These are phyloP conservation scores for Meta bourneti DNA, from an alignment of 2,888 invertebrate species.

Conservation along the genomic window DNA sequence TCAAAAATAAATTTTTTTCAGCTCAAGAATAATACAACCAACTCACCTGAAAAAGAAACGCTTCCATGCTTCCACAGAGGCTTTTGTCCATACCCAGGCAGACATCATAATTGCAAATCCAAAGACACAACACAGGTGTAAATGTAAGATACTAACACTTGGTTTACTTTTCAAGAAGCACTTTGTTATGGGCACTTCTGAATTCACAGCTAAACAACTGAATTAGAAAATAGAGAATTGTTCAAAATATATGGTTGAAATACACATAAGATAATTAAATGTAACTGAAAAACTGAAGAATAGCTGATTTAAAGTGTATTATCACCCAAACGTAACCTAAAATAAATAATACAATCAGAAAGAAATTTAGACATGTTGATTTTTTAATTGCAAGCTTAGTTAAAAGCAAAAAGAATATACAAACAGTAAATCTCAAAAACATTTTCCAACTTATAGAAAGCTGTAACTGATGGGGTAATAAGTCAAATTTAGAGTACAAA, in stretches of 20 bases:
- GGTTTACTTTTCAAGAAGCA: constrained; percentile 84
- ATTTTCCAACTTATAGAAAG: too few species aligned
- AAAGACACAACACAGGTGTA: constrained; percentile 91
- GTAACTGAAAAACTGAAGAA: too few species aligned
- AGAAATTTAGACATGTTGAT: too few species aligned
- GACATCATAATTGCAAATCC: constrained; percentile 93
- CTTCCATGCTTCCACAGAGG: constrained; percentile 91
- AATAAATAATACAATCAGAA: background rate
- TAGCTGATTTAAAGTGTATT: background rate
- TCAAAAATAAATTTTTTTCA: too few species aligned
- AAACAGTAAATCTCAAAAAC: background rate
- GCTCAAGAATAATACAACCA: background rate
- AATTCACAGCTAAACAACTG: constrained; percentile 59
- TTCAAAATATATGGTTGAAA: background rate
- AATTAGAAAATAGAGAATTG: background rate
- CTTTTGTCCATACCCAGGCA: constrained; percentile 95
- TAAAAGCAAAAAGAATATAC: background rate
- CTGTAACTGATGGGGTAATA: too few species aligned
- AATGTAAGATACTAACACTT: constrained; percentile 89
- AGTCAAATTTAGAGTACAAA: too few species aligned
- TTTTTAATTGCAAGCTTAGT: background rate
- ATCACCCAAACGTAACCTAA: background rate
- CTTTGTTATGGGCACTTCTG: constrained; percentile 14
- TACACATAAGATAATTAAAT: background rate
- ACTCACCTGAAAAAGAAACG: constrained; percentile 90